Base-by-base conservation (phyloP, 2,113 vertebrate species). In the Tragelaphus strepsiceros region DNA sequence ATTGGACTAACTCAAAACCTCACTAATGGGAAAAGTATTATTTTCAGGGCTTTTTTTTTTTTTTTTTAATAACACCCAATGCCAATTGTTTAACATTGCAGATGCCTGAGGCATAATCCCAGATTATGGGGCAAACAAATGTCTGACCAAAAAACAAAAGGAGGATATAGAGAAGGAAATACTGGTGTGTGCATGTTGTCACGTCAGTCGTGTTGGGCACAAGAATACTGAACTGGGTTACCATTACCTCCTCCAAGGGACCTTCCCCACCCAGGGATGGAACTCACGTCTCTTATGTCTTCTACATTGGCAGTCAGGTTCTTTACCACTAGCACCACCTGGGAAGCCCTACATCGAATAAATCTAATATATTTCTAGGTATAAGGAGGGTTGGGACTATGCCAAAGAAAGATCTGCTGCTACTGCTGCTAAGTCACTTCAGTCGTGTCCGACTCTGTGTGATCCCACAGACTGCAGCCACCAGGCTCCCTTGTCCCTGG, bases 161-260 rank as follows among this genome's bases (percentile, higher is more conserved):
- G 26, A 43, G 5, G 3, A 61, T 43, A 19, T 90, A 53, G 10
- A 46, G 43, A 54, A 43, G n/a, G 67, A 71, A 71, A 71, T 12
- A 71, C 19, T 71, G 67, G 67, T 71, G 19, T 0, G 0, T 71
- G 67, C 2, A 1, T 35, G n/a, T 71, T 21, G 19, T 71, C 19
- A 35, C 11, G 4, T 71, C 67, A 71, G 19, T 71, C 5, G 10
- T 71, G 2, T 22, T 71, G 67, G 67, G 35, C n/a, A 35, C 67
- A 71, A 71, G n/a, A 35, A 71, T 35, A 21, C 32, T 67, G 64
- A 17, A 35, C 4, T 35, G 64, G 17, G 17, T 35, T 67, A 19
- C n/a, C 64, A 71, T 71, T 71, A 71, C n/a, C 17, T 71, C 19
- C 9, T 35, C 67, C 67, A 22, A 71, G 19, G n/a, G 67, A 71